These are phyloP conservation scores for Acrocephalus arundinaceus DNA, from an alignment of 2,113 vertebrate species.

Conservation along the genomic window DNA sequence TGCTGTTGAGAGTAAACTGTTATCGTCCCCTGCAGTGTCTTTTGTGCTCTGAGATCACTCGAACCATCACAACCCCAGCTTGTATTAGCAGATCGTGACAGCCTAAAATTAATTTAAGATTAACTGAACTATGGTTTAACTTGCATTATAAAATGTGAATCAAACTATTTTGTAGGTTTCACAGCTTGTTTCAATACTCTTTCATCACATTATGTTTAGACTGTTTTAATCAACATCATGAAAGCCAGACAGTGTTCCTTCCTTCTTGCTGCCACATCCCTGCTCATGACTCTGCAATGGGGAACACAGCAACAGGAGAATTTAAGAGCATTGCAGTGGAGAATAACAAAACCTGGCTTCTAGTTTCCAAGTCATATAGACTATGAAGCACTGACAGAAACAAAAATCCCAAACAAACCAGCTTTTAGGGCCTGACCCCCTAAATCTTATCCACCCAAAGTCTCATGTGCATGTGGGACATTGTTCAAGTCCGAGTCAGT, in stretches of 20 bases:
- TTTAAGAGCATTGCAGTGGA: background rate
- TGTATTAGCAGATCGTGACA: no score
- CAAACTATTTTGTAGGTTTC: background rate
- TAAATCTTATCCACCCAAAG: background rate
- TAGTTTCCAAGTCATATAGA: background rate
- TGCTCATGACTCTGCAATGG: background rate
- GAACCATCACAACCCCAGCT: no score
- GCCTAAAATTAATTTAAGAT: background rate
- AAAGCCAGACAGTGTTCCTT: background rate
- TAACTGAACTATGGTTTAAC: background rate
- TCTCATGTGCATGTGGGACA: fast-evolving
- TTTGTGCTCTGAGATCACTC: no score
- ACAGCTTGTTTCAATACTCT: background rate
- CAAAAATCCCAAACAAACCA: background rate
- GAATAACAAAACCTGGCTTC: background rate
- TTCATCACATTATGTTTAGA: background rate
- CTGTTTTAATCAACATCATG: background rate
- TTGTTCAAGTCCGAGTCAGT: background rate
- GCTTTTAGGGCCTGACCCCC: background rate
- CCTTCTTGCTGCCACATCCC: background rate
- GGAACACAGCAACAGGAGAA: background rate
- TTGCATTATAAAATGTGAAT: background rate
- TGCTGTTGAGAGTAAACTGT: no score
- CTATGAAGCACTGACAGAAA: background rate
- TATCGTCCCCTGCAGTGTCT: no score